These are phyloP conservation scores for Heterotis niloticus DNA, from an alignment of 2,113 vertebrate species.

Conservation along the genomic window DNA sequence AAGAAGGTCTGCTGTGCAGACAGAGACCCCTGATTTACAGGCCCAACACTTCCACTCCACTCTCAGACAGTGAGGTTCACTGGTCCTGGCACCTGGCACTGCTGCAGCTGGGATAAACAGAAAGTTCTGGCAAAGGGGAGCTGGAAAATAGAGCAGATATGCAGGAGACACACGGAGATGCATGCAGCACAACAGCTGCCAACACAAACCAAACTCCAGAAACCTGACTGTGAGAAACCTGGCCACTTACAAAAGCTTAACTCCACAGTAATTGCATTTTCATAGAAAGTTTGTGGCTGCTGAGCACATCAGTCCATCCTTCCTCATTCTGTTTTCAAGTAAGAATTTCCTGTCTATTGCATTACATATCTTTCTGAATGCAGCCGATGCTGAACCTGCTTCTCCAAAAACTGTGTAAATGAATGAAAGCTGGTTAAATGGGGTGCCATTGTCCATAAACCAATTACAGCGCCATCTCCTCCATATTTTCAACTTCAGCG, in stretches of 20 bases:
- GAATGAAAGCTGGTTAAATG: neutral
- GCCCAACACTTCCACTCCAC: neutral
- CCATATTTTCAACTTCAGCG: neutral
- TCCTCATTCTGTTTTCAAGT: neutral
- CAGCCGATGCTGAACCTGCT: neutral
- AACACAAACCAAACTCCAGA: neutral
- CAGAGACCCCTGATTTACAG: neutral
- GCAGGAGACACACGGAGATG: neutral
- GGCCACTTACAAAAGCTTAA: constrained; percentile 6
- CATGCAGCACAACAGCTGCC: neutral
- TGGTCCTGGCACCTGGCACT: neutral
- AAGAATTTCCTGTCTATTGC: neutral
- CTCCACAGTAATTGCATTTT: neutral
- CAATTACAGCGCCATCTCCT: constrained; percentile 11
- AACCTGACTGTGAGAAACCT: neutral
- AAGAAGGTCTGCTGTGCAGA: too few species aligned
- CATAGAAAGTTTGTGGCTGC: neutral
- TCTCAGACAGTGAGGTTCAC: neutral
- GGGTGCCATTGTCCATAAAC: neutral
- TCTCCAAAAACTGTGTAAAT: neutral
- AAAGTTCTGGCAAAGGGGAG: constrained; percentile 2
- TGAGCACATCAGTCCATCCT: too few species aligned
- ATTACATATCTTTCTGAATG: neutral
- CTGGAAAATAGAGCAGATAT: neutral
- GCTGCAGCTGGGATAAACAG: neutral